These are phyloP conservation scores for Xestia sexstrigata DNA, from an alignment of 2,888 invertebrate genomes.

Conservation along the genomic window DNA sequence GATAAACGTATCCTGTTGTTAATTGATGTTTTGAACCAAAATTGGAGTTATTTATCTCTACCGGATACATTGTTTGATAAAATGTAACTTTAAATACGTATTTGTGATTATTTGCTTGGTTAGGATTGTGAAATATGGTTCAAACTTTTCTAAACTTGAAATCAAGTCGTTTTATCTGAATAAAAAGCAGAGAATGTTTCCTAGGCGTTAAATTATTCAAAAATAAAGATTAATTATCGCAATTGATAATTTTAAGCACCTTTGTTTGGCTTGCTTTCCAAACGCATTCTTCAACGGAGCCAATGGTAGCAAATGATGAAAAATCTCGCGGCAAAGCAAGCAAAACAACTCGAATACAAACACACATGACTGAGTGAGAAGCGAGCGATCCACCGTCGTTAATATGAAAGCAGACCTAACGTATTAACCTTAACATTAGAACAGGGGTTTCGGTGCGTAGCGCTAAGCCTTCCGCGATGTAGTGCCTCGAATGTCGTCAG, in stretches of 20 bases:
- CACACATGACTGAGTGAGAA: constrained; percentile 88
- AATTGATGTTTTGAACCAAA: constrained; percentile 4
- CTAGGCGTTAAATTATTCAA: neutral
- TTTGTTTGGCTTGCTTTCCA: constrained; percentile 64
- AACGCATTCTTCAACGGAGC: constrained; percentile 49
- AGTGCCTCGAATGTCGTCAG: constrained; percentile 76
- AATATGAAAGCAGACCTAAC: constrained; percentile 87
- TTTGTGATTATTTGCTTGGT: neutral
- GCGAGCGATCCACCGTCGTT: constrained; percentile 83
- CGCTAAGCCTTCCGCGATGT: constrained; percentile 82
- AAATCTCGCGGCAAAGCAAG: constrained; percentile 85
- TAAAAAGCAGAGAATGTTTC: constrained; percentile 23
- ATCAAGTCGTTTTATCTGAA: constrained; percentile 1
- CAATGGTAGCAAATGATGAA: constrained; percentile 62
- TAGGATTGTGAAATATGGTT: neutral
- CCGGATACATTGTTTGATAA: constrained; percentile 11
- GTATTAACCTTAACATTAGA: constrained; percentile 78
- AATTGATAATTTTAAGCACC: constrained; percentile 31
- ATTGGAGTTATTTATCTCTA: constrained; percentile 16
- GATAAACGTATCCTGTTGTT: constrained; percentile 39
- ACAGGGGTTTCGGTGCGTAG: constrained; percentile 80
- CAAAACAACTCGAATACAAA: constrained; percentile 88
- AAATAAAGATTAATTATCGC: constrained; percentile 2
- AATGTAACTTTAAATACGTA: neutral
- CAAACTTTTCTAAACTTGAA: neutral